Evolutionary conservation across 2,888 invertebrate genomes (phyloP).

Genomic region (Parochlus steinenii): DNA sequence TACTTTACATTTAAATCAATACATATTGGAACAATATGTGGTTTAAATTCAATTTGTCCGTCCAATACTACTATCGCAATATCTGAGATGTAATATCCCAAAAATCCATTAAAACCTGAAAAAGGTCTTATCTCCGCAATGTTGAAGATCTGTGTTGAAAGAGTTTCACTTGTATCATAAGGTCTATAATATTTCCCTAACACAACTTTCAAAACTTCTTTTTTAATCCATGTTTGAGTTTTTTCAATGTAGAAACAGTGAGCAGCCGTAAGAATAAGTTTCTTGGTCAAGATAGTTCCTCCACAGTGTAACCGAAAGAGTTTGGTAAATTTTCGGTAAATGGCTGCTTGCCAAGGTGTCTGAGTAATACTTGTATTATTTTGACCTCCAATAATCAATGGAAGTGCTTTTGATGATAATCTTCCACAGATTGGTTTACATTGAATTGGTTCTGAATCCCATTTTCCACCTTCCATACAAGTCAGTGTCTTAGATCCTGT

Average conservation of each 20-base stretch:
- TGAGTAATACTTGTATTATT: neutral
- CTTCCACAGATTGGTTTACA: neutral
- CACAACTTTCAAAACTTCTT: neutral
- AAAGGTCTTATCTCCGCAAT: neutral
- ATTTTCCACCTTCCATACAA: too few relatives aligned
- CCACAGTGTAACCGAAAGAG: neutral
- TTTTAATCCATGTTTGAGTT: too few relatives aligned
- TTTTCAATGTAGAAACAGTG: neutral
- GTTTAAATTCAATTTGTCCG: neutral
- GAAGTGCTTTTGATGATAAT: neutral
- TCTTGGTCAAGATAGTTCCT: neutral
- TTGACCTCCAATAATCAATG: neutral
- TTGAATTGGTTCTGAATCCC: too few relatives aligned
- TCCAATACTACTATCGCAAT: neutral
- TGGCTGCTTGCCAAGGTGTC: neutral
- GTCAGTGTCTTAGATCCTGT: too few relatives aligned
- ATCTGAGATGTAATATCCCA: neutral
- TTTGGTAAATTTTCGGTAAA: neutral
- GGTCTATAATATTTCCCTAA: slow-evolving; percentile 1
- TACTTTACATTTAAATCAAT: neutral
- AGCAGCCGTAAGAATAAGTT: neutral
- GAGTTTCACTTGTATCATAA: neutral
- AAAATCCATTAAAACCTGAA: neutral
- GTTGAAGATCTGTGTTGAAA: neutral
- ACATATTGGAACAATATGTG: slow-evolving; percentile 1